A percentile compares a stretch with the other conserved stretches of the same genome.
Evolutionary conservation across 2,888 invertebrate genomes (phyloP).

Genomic region (Julus scandinavius): DNA sequence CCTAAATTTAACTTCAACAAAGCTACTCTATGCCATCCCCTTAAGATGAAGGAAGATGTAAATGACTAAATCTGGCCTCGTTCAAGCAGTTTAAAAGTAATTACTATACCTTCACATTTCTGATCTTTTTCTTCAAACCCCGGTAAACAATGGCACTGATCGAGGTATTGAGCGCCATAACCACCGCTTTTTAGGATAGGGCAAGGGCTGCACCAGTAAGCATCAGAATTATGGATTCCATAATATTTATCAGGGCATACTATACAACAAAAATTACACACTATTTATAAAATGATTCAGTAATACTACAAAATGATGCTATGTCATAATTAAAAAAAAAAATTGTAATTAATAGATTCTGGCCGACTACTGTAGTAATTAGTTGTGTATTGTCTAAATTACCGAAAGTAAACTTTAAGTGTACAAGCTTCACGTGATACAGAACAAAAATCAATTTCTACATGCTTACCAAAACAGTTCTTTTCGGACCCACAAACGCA

Average conservation of each 20-base stretch:
- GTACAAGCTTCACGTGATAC: neutral
- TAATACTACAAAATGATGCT: neutral
- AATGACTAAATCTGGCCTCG: neutral
- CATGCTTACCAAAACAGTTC: neutral
- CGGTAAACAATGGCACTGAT: conserved; percentile 8
- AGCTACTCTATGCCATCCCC: too few species aligned
- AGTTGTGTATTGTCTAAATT: too few species aligned
- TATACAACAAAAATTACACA: neutral
- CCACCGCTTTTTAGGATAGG: conserved; percentile 20
- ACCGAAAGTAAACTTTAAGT: too few species aligned
- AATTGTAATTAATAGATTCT: too few species aligned
- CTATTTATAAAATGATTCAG: neutral
- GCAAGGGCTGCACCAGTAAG: neutral
- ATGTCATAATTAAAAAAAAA: neutral
- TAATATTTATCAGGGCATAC: conserved; percentile 35
- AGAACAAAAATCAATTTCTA: neutral
- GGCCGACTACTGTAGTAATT: neutral
- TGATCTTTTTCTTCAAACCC: conserved; percentile 9
- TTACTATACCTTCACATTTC: neutral
- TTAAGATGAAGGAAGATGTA: too few species aligned
- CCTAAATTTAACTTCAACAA: too few species aligned
- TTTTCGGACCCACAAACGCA: neutral
- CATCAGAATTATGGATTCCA: neutral
- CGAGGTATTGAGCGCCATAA: conserved; percentile 15
- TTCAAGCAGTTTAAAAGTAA: neutral